Conservation (phyloP, 2,797 vertebrate species). For the Myotis findleyi region DNA sequence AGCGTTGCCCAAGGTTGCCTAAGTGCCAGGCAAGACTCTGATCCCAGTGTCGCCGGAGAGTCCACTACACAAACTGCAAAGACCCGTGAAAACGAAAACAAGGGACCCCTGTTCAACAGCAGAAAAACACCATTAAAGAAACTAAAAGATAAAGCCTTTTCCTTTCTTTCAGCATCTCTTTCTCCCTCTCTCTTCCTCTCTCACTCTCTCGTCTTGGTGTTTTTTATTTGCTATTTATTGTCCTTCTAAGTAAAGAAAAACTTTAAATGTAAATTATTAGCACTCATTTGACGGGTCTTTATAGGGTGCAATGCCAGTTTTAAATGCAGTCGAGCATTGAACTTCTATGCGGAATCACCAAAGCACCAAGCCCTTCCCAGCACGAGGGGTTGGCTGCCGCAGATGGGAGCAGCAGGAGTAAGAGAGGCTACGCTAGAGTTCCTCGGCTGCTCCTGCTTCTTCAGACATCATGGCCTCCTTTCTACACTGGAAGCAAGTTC, state of each 20-base stretch:
- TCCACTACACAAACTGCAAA: too few relatives aligned
- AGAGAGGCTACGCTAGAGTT: not conserved
- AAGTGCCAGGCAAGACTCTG: not conserved
- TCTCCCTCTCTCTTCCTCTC: not conserved
- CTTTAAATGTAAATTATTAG: not conserved
- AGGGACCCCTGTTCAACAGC: not conserved
- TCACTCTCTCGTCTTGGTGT: not conserved
- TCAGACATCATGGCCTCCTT: not conserved
- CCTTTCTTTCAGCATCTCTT: not conserved
- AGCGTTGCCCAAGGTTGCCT: too few relatives aligned
- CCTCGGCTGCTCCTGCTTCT: not conserved
- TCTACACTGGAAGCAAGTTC: not conserved
- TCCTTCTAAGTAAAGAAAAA: not conserved
- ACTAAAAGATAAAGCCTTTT: not conserved
- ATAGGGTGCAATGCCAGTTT: not conserved
- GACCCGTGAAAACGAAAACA: not conserved
- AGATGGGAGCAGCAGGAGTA: not conserved
- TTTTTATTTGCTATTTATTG: not conserved
- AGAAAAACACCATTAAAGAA: not conserved
- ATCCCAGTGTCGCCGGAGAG: not conserved
- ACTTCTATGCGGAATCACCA: not conserved
- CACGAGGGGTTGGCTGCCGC: rapidly evolving
- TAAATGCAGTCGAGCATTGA: not conserved
- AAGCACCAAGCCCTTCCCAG: not conserved
- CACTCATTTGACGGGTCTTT: not conserved